phyloP scores from a whole-genome alignment of 2,888 invertebrate species.

The Phasia obesa region DNA sequence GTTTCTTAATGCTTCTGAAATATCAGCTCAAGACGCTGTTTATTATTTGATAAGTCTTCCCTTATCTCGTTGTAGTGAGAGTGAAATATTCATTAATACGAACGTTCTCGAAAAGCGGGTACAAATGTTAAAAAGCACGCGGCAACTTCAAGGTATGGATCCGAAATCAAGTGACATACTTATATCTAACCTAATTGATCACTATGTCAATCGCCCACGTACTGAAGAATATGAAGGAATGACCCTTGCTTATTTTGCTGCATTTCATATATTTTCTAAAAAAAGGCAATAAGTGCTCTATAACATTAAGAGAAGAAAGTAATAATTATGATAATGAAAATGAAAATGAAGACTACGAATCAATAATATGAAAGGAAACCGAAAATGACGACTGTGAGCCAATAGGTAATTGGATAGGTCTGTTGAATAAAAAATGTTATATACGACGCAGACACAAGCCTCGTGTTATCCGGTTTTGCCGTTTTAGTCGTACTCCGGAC shows the following conservation, averaged over 20 bases:
- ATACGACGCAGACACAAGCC: neutral
- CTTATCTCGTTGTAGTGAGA: no score
- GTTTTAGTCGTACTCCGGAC: neutral
- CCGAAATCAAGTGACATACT: no score
- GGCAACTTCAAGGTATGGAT: no score
- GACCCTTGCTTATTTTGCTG: conserved; percentile 2
- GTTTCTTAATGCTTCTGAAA: no score
- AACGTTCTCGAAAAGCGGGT: neutral
- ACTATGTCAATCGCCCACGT: no score
- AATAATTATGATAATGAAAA: no score
- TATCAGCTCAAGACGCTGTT: no score
- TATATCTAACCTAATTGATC: neutral
- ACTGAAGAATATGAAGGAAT: neutral
- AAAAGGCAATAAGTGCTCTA: neutral
- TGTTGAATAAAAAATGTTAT: neutral
- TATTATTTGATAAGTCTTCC: no score
- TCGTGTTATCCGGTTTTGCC: neutral
- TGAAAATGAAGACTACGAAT: no score
- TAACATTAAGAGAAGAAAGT: neutral
- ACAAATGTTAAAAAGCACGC: neutral
- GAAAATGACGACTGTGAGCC: no score
- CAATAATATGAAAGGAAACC: no score
- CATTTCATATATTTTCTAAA: conserved; percentile 4
- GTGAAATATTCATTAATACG: neutral
- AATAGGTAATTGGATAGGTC: no score